Evolutionary conservation across 2,888 invertebrate genomes (phyloP).

Genomic region (Microplitis manilae): DNA sequence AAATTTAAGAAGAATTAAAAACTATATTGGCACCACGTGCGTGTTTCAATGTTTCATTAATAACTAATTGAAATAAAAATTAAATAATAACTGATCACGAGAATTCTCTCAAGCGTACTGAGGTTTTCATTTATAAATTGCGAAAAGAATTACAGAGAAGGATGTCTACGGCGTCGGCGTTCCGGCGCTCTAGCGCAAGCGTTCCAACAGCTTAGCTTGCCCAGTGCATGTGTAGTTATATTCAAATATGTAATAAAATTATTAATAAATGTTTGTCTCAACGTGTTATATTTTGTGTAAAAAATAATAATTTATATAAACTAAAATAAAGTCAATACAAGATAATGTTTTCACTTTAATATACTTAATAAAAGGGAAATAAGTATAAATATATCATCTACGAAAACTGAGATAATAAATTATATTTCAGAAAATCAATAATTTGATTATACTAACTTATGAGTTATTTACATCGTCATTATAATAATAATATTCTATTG

Average conservation of each 20-base stretch:
- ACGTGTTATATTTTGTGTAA: neutral
- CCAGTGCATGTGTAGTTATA: constrained; percentile 14
- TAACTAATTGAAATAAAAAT: neutral
- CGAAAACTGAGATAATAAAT: no score
- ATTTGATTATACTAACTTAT: no score
- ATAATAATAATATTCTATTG: no score
- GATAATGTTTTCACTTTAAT: no score
- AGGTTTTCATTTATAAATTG: constrained; percentile 33
- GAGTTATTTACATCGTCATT: no score
- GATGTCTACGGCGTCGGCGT: constrained; percentile 37
- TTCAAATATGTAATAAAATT: constrained; percentile 11
- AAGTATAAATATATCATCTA: no score
- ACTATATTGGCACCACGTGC: constrained; percentile 25
- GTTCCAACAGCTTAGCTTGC: constrained; percentile 22
- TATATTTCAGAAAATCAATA: no score
- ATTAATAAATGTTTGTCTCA: neutral
- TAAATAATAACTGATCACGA: constrained; percentile 37
- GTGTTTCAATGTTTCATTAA: constrained; percentile 1
- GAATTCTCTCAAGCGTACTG: constrained; percentile 61
- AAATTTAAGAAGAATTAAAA: neutral
- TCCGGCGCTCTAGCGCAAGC: constrained; percentile 39
- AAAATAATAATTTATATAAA: neutral
- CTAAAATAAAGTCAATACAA: no score
- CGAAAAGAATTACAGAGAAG: constrained; percentile 1
- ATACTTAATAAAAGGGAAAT: no score